Conservation (phyloP, 2,888 invertebrate genomes). For the Hemicrepidius hirtus region DNA sequence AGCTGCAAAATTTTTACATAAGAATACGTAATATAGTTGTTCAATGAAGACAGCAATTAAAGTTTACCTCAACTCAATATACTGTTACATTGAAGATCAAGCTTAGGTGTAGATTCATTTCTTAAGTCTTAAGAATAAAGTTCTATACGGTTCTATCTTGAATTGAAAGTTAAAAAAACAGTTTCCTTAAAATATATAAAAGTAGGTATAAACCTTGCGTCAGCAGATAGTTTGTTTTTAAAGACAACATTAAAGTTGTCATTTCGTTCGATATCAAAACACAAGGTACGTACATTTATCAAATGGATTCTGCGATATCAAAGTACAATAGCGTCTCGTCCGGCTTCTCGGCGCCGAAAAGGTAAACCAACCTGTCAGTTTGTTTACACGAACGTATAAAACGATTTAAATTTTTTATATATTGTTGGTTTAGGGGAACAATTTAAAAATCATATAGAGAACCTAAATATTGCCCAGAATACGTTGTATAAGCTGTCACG, state of each 20-base stretch:
- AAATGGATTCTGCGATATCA: constrained; percentile 49
- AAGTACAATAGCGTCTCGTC: constrained; percentile 51
- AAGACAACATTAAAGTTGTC: constrained; percentile 24
- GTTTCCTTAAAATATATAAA: neutral
- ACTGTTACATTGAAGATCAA: no score
- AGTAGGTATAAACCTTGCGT: neutral
- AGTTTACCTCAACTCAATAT: no score
- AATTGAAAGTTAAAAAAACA: no score
- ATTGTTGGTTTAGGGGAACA: constrained; percentile 1
- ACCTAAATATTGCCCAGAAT: neutral
- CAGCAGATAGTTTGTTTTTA: constrained; percentile 31
- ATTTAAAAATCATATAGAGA: neutral
- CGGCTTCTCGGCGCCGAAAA: constrained; percentile 52
- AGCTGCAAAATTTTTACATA: no score
- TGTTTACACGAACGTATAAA: constrained; percentile 43
- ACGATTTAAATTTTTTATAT: constrained; percentile 31
- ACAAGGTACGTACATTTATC: constrained; percentile 52
- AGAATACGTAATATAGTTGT: no score
- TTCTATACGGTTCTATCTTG: no score
- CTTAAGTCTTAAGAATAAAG: no score
- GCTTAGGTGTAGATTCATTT: no score
- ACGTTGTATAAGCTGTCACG: neutral
- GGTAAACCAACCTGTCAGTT: constrained; percentile 49
- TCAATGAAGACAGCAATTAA: no score
- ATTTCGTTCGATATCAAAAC: constrained; percentile 50